These are phyloP conservation scores for Meliscaeva auricollis DNA, from an alignment of 2,888 invertebrate species.

Conservation along the genomic window DNA sequence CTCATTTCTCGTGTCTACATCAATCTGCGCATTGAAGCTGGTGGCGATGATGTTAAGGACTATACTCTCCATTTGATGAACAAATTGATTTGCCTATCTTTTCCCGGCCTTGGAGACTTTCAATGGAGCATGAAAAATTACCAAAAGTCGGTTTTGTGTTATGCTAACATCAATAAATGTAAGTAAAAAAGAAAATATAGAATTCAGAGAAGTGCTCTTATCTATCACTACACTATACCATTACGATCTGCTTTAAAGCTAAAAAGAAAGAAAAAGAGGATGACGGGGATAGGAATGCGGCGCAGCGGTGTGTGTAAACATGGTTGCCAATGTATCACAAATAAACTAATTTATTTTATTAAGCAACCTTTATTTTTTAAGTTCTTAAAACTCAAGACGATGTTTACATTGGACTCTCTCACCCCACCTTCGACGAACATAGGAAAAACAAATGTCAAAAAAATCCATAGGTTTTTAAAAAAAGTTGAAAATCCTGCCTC, in stretches of 20 bases:
- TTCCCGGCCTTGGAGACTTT: conserved; percentile 64
- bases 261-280: too few species aligned
- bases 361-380: too few species aligned
- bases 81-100: conserved; percentile 76
- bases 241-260: neutral
- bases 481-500: too few species aligned
- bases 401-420: too few species aligned
- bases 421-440: too few species aligned
- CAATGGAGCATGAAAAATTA: conserved; percentile 76
- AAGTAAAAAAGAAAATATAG: conserved; percentile 21
- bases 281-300: too few species aligned
- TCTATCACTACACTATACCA: neutral
- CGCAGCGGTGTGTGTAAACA: neutral
- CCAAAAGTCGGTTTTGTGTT: conserved; percentile 74
- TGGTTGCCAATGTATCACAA: conserved; percentile 1
- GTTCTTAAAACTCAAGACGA: too few species aligned
- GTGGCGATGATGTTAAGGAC: conserved; percentile 55
- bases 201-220: conserved; percentile 28
- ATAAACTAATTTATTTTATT: too few species aligned
- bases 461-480: too few species aligned
- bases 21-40: conserved; percentile 51
- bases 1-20: conserved; percentile 69
- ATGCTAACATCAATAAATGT: conserved; percentile 73
- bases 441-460: too few species aligned
- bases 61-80: conserved; percentile 62